Evolutionary conservation across 2,113 vertebrate genomes (phyloP).

Genomic region (Misgurnus mizolepis): DNA sequence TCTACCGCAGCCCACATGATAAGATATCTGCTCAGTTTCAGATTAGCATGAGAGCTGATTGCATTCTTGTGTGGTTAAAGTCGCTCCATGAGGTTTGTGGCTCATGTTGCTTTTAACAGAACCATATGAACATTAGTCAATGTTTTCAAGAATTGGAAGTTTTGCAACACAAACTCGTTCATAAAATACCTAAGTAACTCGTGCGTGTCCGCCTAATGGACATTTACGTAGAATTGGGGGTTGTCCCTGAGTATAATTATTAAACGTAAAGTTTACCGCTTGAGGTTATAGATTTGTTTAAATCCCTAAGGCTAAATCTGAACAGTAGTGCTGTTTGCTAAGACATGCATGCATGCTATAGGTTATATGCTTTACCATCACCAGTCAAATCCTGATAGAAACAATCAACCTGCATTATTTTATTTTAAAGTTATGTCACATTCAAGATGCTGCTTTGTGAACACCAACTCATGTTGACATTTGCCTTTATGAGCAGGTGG

Average conservation of each 20-base stretch:
- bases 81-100: background rate
- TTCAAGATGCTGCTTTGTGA: background rate
- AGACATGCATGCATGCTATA: too few relatives aligned
- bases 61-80: constrained; percentile 5
- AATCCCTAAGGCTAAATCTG: background rate
- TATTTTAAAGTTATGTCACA: too few relatives aligned
- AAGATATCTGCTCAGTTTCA: constrained; percentile 31
- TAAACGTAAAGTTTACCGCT: background rate
- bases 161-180: background rate
- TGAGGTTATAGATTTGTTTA: background rate
- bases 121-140: background rate
- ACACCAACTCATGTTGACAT: background rate
- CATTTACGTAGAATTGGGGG: background rate
- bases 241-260: constrained; percentile 20
- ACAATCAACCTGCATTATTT: background rate
- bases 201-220: constrained; percentile 25
- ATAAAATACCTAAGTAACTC: constrained; percentile 31
- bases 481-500: background rate
- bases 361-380: too few relatives aligned
- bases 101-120: background rate
- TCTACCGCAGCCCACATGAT: background rate
- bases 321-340: too few relatives aligned
- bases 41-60: constrained; percentile 31
- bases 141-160: constrained; percentile 10
- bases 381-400: background rate